phyloP scores from a whole-genome alignment of 2,113 vertebrate genomes.

The Australoheros scitulus region DNA sequence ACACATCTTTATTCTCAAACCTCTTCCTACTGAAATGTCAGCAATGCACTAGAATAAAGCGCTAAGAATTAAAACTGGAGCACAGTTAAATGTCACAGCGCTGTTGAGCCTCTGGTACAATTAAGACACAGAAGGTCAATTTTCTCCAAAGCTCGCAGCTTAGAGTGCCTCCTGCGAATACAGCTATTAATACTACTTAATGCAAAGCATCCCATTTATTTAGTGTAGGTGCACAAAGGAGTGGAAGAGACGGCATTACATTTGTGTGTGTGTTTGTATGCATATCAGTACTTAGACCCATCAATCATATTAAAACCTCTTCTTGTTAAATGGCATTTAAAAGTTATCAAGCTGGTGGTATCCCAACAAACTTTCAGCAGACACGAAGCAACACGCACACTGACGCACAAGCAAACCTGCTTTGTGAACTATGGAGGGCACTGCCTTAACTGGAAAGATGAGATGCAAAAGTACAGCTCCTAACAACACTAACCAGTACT shows the following conservation, averaged over 20 bases:
- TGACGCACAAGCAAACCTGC: not conserved
- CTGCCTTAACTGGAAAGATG: too few species aligned
- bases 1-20: slow-evolving; percentile 52
- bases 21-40: slow-evolving; percentile 69
- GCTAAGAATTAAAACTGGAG: slow-evolving; percentile 65
- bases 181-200: slow-evolving; percentile 66
- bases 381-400: not conserved
- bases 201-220: slow-evolving; percentile 53
- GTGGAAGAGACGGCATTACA: not conserved
- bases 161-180: slow-evolving; percentile 49
- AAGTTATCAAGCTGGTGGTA: slow-evolving; percentile 25
- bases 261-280: slow-evolving; percentile 26
- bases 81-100: slow-evolving; percentile 72
- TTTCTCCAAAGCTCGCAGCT: slow-evolving; percentile 60
- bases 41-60: slow-evolving; percentile 67
- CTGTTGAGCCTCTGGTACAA: slow-evolving; percentile 69
- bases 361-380: slow-evolving; percentile 11
- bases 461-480: not conserved
- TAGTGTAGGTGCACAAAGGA: slow-evolving; percentile 15
- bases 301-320: slow-evolving; percentile 43
- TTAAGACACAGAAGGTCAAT: slow-evolving; percentile 77
- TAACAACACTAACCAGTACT: not conserved
- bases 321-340: slow-evolving; percentile 46
- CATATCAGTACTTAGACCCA: slow-evolving; percentile 10
- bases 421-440: not conserved